Conservation (phyloP, 1,140 invertebrate genomes). For the Drosophila mojavensis region DNA sequence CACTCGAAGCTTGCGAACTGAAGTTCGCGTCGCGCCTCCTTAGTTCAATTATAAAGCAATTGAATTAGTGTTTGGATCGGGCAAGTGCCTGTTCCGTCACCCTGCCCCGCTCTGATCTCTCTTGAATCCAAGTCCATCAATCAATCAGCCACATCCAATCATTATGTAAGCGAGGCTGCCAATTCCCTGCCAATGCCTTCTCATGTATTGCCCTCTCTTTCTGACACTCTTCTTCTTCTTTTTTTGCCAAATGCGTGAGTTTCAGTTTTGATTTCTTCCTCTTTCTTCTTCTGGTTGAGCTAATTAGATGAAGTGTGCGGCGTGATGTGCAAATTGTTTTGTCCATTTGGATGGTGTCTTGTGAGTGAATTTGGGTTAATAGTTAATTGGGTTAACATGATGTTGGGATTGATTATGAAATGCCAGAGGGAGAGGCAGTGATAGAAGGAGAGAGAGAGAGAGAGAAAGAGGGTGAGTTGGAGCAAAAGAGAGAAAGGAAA, state of each 20-base stretch:
- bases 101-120: conserved; percentile 32
- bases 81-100: conserved; percentile 26
- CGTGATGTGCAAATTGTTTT: conserved; percentile 60
- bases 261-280: conserved; percentile 8
- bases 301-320: conserved; percentile 64
- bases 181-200: conserved; percentile 52
- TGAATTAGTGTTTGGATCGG: conserved; percentile 63
- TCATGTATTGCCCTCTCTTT: conserved; percentile 1
- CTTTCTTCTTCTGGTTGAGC: conserved; percentile 34
- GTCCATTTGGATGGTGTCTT: conserved; percentile 36
- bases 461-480: too few species aligned
- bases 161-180: conserved; percentile 71
- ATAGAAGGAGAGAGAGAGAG: background rate
- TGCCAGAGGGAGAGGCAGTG: background rate
- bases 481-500: too few species aligned
- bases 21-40: conserved; percentile 57
- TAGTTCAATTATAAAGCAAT: conserved; percentile 82
- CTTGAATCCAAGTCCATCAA: conserved; percentile 70
- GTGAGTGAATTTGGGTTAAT: conserved; percentile 72
- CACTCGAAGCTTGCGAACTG: background rate
- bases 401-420: conserved; percentile 12
- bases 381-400: conserved; percentile 66
- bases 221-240: background rate
- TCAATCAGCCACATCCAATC: conserved; percentile 64
- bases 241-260: conserved; percentile 46